phyloP scores from a whole-genome alignment of 2,113 vertebrate genomes.

The Paratilapia polleni region DNA sequence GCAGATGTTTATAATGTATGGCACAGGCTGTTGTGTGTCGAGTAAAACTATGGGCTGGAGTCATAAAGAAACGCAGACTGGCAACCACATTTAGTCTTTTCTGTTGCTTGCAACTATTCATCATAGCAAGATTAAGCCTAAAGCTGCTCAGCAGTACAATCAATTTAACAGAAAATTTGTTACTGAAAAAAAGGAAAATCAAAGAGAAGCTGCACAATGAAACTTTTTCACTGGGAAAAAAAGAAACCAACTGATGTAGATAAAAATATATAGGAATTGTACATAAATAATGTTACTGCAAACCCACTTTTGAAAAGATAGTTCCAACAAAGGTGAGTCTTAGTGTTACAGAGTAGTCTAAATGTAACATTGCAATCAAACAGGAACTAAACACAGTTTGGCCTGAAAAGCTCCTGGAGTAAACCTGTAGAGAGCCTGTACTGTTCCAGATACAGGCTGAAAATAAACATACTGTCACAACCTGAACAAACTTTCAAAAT shows the following conservation, averaged over 20 bases:
- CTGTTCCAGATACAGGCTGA: not conserved
- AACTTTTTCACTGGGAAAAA: slow-evolving; percentile 6
- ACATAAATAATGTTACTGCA: slow-evolving; percentile 46
- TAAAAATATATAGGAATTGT: slow-evolving; percentile 27
- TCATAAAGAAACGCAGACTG: slow-evolving; percentile 7
- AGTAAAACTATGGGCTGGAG: not conserved
- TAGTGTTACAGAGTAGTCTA: slow-evolving; percentile 25
- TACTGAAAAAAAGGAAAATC: not conserved
- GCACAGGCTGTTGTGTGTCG: too few relatives aligned
- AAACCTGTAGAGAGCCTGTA: slow-evolving; percentile 1
- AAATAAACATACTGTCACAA: not conserved
- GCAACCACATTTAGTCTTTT: not conserved
- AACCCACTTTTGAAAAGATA: not conserved
- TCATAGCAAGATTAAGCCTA: not conserved
- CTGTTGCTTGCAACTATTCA: not conserved
- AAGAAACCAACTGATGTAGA: slow-evolving; percentile 25
- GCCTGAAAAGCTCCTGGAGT: slow-evolving; percentile 11
- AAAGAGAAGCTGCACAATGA: slow-evolving; percentile 33
- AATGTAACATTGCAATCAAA: not conserved
- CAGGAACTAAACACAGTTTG: not conserved
- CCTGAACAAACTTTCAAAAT: not conserved
- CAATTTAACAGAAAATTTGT: not conserved
- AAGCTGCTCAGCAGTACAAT: slow-evolving; percentile 1
- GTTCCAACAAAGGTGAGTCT: not conserved
- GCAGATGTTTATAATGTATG: too few relatives aligned